phyloP scores from a whole-genome alignment of 2,888 invertebrate genomes.

The Protonemura montana region DNA sequence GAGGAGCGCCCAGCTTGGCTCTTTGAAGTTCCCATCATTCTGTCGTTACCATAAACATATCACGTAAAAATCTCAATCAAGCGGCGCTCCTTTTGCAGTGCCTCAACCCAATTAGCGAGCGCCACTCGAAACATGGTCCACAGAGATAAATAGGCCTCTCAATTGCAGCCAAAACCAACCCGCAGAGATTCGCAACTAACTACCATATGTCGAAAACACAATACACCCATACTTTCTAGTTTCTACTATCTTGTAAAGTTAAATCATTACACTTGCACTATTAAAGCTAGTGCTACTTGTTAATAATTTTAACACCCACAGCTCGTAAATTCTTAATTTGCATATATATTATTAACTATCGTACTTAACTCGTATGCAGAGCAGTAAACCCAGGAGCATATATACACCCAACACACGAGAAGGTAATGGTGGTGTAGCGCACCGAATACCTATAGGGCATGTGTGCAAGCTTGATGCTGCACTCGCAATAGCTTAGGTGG shows the following conservation, averaged over 20 bases:
- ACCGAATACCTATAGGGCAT: neutral
- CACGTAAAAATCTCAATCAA: neutral
- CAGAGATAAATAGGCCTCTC: neutral
- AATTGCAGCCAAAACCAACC: neutral
- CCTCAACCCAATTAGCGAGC: neutral
- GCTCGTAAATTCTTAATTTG: conserved; percentile 4
- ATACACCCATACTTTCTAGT: neutral
- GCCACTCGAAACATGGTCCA: neutral
- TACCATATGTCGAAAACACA: neutral
- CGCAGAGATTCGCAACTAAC: neutral
- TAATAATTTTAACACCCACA: neutral
- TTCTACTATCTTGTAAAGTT: neutral
- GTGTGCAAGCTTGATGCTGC: neutral
- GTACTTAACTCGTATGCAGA: neutral
- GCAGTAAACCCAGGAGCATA: neutral
- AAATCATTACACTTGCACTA: neutral
- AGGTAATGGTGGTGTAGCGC: neutral
- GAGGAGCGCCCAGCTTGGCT: neutral
- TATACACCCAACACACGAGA: neutral
- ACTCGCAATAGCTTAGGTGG: neutral
- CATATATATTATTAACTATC: neutral
- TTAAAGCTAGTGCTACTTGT: neutral
- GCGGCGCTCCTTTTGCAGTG: neutral
- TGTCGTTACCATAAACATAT: neutral
- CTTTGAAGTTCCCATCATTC: neutral